Evolutionary conservation across 2,113 vertebrate species (phyloP).

Genomic region (Cinclus cinclus): DNA sequence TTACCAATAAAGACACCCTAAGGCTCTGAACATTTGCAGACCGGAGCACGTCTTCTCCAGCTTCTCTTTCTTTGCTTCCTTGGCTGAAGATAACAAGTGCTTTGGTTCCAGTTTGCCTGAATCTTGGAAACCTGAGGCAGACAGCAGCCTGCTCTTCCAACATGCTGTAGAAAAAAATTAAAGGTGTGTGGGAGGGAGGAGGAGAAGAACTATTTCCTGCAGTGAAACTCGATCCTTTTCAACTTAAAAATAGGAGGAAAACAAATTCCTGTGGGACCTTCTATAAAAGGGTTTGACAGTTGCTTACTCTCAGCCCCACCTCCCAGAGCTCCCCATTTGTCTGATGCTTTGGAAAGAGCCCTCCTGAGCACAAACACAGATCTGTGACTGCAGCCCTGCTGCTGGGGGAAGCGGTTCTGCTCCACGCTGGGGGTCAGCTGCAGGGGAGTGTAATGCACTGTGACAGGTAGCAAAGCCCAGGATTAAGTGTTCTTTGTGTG

Average conservation of each 20-base stretch:
- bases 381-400: not conserved
- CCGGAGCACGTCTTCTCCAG: not conserved
- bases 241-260: slow-evolving; percentile 75
- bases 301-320: not conserved
- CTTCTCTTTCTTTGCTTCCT: not conserved
- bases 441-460: not conserved
- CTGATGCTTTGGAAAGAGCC: not conserved
- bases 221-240: slow-evolving; percentile 77
- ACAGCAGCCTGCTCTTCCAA: slow-evolving; percentile 54
- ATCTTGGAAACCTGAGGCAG: slow-evolving; percentile 36
- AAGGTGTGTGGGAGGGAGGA: slow-evolving; percentile 54
- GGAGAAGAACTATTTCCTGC: slow-evolving; percentile 76
- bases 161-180: slow-evolving; percentile 22
- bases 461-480: slow-evolving; percentile 37
- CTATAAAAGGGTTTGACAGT: slow-evolving; percentile 53
- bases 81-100: not conserved
- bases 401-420: not conserved
- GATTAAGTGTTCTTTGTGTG: slow-evolving; percentile 34
- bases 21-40: not conserved
- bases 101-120: slow-evolving; percentile 27
- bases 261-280: slow-evolving; percentile 62
- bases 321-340: slow-evolving; percentile 1
- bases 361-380: not conserved
- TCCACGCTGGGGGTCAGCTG: not conserved
- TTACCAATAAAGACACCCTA: not conserved